Conservation (phyloP, 2,797 vertebrate species). For the Melanotaenia nigrans region DNA sequence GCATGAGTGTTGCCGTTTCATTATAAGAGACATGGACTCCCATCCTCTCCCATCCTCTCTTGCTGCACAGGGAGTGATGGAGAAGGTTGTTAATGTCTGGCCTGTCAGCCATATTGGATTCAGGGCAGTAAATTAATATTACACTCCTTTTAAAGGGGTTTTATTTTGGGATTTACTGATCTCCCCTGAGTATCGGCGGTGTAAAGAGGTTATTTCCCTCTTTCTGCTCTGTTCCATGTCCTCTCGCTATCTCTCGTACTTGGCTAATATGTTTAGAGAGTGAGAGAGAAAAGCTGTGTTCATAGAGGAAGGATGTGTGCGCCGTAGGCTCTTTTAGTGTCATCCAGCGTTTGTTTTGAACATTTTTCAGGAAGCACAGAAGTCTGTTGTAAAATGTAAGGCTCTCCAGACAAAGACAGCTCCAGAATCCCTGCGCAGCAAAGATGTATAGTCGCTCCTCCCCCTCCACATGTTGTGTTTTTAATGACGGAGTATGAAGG, state of each 20-base stretch:
- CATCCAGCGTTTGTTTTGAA: conserved; percentile 56
- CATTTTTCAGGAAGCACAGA: conserved; percentile 49
- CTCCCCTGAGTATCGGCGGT: conserved; percentile 69
- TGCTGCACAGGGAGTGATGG: conserved; percentile 68
- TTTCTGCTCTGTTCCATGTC: conserved; percentile 53
- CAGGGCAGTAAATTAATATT: conserved; percentile 82
- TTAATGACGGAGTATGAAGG: conserved; percentile 17
- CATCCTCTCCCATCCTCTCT: conserved; percentile 34
- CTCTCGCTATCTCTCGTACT: conserved; percentile 44
- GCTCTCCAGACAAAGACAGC: conserved; percentile 46
- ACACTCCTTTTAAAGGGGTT: conserved; percentile 72
- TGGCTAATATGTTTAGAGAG: conserved; percentile 68
- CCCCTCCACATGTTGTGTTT: conserved; percentile 10
- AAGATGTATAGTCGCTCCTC: conserved; percentile 5
- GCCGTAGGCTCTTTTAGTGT: conserved; percentile 59
- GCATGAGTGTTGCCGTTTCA: conserved; percentile 64
- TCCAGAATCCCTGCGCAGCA: conserved; percentile 7
- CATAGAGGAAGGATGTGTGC: conserved; percentile 38
- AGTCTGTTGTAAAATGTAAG: conserved; percentile 44
- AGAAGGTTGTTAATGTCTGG: conserved; percentile 72
- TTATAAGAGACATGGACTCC: conserved; percentile 71
- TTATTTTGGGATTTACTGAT: conserved; percentile 79
- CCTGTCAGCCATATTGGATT: conserved; percentile 80
- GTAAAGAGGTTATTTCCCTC: conserved; percentile 74
- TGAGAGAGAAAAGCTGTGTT: conserved; percentile 40